These are phyloP conservation scores for Alauda arvensis DNA, from an alignment of 2,797 vertebrate species.

Conservation along the genomic window DNA sequence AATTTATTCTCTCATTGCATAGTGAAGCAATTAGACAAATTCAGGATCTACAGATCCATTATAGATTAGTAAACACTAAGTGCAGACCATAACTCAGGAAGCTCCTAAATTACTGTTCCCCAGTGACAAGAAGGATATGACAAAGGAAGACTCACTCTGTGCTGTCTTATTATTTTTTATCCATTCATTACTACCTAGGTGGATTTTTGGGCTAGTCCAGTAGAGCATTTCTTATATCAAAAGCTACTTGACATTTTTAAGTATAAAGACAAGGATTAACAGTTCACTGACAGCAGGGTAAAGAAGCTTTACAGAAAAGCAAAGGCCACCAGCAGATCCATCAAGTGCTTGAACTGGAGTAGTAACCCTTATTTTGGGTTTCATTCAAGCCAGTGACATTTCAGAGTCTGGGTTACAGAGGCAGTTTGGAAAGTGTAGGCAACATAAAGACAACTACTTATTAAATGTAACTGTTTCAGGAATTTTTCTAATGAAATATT, in stretches of 20 bases:
- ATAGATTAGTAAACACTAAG: not conserved
- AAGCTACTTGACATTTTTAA: not conserved
- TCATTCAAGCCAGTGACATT: not conserved
- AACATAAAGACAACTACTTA: not conserved
- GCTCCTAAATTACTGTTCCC: not conserved
- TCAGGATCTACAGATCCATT: not conserved
- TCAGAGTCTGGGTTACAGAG: not conserved
- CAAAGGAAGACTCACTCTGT: not conserved
- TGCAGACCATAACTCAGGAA: not conserved
- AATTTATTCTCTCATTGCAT: not conserved
- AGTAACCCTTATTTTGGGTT: not conserved
- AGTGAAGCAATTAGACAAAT: not conserved
- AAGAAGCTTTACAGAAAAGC: not conserved
- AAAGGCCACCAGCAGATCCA: not conserved
- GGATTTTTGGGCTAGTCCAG: not conserved
- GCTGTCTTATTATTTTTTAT: not conserved
- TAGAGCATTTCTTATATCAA: not conserved
- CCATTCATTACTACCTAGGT: not conserved
- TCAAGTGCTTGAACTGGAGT: not conserved
- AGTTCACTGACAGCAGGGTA: not conserved
- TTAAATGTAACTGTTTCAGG: not conserved
- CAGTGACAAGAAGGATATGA: not conserved
- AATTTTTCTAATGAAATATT: not conserved
- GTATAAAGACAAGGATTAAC: not conserved
- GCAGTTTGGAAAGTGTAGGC: not conserved